Evolutionary conservation across 1,140 invertebrate genomes (phyloP).

Genomic region (Cherax quadricarinatus): DNA sequence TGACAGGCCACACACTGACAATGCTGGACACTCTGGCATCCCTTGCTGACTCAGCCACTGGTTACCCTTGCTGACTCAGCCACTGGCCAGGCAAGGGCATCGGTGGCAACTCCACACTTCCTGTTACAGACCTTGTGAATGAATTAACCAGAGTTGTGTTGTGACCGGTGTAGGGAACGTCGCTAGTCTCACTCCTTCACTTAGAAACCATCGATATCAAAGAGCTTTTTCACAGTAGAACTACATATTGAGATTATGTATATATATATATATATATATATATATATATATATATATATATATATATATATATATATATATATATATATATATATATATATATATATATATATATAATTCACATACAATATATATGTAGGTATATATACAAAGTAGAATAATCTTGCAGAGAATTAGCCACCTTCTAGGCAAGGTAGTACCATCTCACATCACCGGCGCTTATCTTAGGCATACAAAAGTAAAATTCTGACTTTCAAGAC

Average conservation of each 20-base stretch:
- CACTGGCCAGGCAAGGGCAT: too few relatives aligned
- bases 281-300: constrained; percentile 45
- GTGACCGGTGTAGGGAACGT: neutral
- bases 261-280: constrained; percentile 11
- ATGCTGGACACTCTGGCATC: too few relatives aligned
- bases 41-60: too few relatives aligned
- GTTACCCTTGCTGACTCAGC: too few relatives aligned
- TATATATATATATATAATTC: neutral
- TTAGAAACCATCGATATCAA: constrained; percentile 37
- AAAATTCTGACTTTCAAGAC: neutral
- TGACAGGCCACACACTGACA: too few relatives aligned
- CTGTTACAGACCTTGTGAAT: neutral
- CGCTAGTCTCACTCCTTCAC: constrained; percentile 28
- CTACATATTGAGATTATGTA: neutral
- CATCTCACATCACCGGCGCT: neutral
- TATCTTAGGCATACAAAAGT: neutral
- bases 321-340: constrained; percentile 47
- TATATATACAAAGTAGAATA: neutral
- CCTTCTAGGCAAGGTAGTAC: neutral
- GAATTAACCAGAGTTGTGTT: constrained; percentile 22
- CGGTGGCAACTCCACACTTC: neutral
- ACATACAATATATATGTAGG: neutral
- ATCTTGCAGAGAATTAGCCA: neutral
- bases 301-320: constrained; percentile 38
- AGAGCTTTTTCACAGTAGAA: constrained; percentile 51